Evolutionary conservation across 2,888 invertebrate species (phyloP).

Genomic region (Cephonodes hylas): DNA sequence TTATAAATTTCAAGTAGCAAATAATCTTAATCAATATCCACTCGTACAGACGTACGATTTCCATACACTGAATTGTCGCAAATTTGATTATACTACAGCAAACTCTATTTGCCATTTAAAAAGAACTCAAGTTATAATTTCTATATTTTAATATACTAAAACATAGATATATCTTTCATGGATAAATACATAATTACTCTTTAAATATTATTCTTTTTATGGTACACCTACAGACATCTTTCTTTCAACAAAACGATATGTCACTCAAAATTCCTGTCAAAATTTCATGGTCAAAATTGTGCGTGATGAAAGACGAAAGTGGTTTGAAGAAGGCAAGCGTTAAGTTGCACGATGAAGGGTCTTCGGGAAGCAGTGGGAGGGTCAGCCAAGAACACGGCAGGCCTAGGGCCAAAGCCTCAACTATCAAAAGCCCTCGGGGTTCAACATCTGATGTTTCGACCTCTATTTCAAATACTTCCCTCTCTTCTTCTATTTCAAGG

Average conservation of each 20-base stretch:
- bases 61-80: no score
- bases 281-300: conserved; percentile 11
- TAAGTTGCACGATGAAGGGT: conserved; percentile 7
- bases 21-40: no score
- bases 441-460: conserved; percentile 22
- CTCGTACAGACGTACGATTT: no score
- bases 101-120: no score
- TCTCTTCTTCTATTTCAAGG: conserved; percentile 37
- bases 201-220: no score
- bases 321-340: conserved; percentile 2
- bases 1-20: no score
- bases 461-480: conserved; percentile 25
- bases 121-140: no score
- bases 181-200: no score
- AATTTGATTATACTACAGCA: no score
- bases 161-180: no score
- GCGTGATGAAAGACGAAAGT: conserved; percentile 15
- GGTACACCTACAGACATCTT: no score
- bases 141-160: no score
- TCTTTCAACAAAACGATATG: background rate
- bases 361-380: conserved; percentile 14
- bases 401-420: conserved; percentile 11
- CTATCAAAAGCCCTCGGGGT: conserved; percentile 11
- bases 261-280: conserved; percentile 24
- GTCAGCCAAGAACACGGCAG: conserved; percentile 32